These are phyloP conservation scores for Hassar affinis DNA, from an alignment of 2,113 vertebrate species.

Conservation along the genomic window DNA sequence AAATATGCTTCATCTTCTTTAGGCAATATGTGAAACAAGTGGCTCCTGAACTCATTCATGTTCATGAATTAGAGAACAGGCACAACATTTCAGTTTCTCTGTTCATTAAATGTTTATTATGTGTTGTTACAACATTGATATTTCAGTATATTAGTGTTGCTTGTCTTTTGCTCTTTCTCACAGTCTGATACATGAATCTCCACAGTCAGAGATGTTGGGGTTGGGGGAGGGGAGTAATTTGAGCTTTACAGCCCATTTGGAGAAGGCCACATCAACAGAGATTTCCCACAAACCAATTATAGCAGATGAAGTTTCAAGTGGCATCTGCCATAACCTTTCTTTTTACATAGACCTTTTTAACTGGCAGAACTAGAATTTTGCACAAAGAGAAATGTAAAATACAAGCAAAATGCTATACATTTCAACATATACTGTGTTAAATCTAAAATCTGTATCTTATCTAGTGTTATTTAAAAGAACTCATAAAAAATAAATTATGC, in stretches of 20 bases:
- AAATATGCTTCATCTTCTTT: not conserved
- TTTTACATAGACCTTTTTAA: constrained; percentile 22
- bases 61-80: not conserved
- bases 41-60: not conserved
- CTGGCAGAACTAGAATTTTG: not conserved
- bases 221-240: constrained; percentile 68
- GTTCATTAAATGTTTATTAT: not conserved
- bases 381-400: not conserved
- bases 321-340: constrained; percentile 47
- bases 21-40: not conserved
- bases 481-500: not conserved
- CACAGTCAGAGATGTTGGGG: constrained; percentile 25
- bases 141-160: constrained; percentile 16
- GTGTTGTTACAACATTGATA: not conserved
- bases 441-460: not conserved
- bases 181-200: constrained; percentile 30
- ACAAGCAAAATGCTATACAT: not conserved
- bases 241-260: constrained; percentile 72
- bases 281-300: constrained; percentile 77
- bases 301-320: constrained; percentile 62
- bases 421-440: not conserved
- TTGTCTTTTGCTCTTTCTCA: constrained; percentile 32
- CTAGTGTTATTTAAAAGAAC: not conserved
- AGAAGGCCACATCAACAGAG: constrained; percentile 69
- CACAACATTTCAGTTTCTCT: not conserved